Evolutionary conservation across 2,113 vertebrate genomes (phyloP).

Genomic region (Aramus guarauna): DNA sequence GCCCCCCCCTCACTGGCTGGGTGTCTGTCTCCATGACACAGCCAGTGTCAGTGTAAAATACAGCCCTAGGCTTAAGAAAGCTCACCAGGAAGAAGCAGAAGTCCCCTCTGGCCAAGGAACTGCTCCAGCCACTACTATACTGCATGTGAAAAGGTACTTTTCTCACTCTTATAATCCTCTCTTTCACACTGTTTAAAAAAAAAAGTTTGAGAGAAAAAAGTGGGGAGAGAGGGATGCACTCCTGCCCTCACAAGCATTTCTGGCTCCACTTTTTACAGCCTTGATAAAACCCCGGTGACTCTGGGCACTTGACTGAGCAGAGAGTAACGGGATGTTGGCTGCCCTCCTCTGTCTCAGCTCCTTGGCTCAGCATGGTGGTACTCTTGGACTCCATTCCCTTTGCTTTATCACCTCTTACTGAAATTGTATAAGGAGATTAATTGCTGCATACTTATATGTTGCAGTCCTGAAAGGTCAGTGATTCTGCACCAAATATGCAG

Average conservation of each 20-base stretch:
- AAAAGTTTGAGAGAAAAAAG: fast-evolving
- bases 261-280: not conserved
- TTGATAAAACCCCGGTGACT: not conserved
- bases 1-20: not conserved
- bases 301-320: not conserved
- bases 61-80: not conserved
- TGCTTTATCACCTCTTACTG: not conserved
- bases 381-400: not conserved
- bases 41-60: not conserved
- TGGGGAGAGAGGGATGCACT: not conserved
- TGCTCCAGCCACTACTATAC: not conserved
- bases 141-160: not conserved
- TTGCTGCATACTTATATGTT: not conserved
- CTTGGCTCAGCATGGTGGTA: not conserved
- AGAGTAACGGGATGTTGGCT: not conserved
- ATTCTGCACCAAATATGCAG: not conserved
- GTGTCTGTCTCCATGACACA: fast-evolving
- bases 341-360: not conserved
- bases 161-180: not conserved
- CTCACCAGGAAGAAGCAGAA: not conserved
- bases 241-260: not conserved
- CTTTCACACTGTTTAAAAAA: not conserved
- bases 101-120: not conserved
- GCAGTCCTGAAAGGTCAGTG: not conserved
- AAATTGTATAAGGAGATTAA: not conserved